Base-by-base conservation (phyloP, 2,888 invertebrate species). In the Tupiocoris notatus region DNA sequence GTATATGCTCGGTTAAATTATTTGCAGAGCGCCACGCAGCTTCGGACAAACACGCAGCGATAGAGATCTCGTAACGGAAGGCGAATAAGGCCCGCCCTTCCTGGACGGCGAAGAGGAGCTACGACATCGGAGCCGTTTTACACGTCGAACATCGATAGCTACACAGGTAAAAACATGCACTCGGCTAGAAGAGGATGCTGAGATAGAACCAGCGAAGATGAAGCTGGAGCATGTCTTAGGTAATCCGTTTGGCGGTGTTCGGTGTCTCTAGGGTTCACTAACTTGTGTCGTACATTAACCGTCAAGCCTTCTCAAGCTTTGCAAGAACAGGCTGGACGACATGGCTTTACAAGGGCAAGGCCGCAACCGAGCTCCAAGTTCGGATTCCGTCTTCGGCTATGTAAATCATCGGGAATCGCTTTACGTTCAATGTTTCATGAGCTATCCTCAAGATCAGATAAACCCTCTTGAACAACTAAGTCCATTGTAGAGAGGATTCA, bases 311-410 rank as follows among this genome's bases (percentile, higher is more conserved):
- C 39, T 12, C 39, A n/a, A n/a, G n/a, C n/a, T n/a, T n/a, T n/a
- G 6, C 39, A 7, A 39, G 39, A 39, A 3, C 39, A 39, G 39
- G 39, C n/a, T n/a, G n/a, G n/a, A n/a, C n/a, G n/a, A n/a, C 3
- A 39, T 2, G 65, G 20, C 65, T 65, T 65, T 39, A 39, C 65
- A 39, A 65, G 65, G 65, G 65, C 65, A 65, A 65, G 65, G 65
- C 65, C 39, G 65, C 65, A 65, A 39, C 65, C 65, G 65, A 20
- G 39, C 65, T 65, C 25, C 20, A 39, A 12, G n/a, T n/a, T 39
- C 12, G 39, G 6, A 39, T 39, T 39, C 39, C 39, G 39, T 39
- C 39, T 39, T 39, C 12, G 39, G 39, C 39, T 3, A 39, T 39
- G 3, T 39, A 39, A 39, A 39, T 39, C 6, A 39, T 39, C 12